Conservation (phyloP, 2,797 vertebrate species). For the Pantherophis vulpinus region DNA sequence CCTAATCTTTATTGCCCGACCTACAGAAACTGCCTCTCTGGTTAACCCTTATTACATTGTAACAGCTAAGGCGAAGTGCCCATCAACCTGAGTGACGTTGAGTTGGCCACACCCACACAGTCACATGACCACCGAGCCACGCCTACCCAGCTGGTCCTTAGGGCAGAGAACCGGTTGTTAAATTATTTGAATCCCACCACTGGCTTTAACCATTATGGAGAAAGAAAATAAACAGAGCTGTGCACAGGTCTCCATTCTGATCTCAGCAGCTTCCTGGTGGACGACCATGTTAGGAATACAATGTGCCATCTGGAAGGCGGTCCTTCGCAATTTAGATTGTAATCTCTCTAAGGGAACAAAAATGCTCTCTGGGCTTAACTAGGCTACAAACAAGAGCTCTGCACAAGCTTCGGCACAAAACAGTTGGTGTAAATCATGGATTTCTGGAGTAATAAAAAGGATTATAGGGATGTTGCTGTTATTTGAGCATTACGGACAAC, state of each 20-base stretch:
- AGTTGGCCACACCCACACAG: no score
- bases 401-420: background rate
- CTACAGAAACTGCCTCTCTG: no score
- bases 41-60: no score
- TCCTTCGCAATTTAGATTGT: background rate
- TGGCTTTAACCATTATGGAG: background rate
- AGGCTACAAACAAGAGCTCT: background rate
- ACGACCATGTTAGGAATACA: background rate
- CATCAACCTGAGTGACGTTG: no score
- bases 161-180: no score
- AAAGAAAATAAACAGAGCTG: background rate
- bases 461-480: background rate
- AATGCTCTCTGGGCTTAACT: background rate
- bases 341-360: background rate
- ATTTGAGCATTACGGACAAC: background rate
- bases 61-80: no score
- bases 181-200: no score
- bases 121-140: no score
- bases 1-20: no score
- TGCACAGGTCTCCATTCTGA: background rate
- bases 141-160: no score
- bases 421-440: background rate
- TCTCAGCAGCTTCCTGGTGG: background rate
- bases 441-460: background rate
- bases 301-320: background rate